A percentile compares a stretch with the other conserved stretches of the same genome.
phyloP scores from a whole-genome alignment of 2,797 vertebrate species.

The Sylvilagus floridanus region DNA sequence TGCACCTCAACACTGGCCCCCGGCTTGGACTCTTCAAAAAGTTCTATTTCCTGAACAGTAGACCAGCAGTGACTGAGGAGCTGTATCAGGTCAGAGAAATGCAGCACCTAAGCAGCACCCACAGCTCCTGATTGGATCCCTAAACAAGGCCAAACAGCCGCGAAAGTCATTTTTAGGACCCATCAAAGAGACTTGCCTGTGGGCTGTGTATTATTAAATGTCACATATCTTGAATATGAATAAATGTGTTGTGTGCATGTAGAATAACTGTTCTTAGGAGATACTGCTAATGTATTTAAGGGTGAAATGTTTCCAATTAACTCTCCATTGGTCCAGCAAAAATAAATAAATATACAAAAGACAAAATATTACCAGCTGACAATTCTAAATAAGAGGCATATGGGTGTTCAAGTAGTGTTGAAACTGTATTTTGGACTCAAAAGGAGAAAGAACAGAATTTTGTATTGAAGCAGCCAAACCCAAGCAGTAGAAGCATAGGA shows the following conservation, averaged over 20 bases:
- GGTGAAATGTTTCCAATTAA: not conserved
- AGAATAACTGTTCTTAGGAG: constrained; percentile 28
- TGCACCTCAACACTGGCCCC: too few species aligned
- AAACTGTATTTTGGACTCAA: constrained; percentile 23
- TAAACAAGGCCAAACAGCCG: not conserved
- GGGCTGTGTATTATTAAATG: not conserved
- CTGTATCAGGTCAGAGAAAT: not conserved
- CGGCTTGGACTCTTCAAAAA: not conserved
- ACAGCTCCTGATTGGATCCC: too few species aligned
- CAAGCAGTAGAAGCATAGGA: not conserved
- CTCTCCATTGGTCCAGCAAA: constrained; percentile 15
- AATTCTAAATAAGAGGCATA: not conserved
- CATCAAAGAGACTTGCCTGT: not conserved
- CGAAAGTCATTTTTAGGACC: not conserved
- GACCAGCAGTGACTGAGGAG: not conserved
- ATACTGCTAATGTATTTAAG: not conserved
- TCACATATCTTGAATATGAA: not conserved
- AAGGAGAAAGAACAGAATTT: not conserved
- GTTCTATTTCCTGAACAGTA: not conserved
- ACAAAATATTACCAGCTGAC: constrained; percentile 19
- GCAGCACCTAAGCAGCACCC: not conserved
- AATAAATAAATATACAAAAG: not conserved
- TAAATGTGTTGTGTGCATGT: not conserved
- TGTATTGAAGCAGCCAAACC: not conserved
- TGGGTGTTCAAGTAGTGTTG: not conserved